Percentiles rank a stretch among this genome's conserved stretches.
These are phyloP conservation scores for Drosophila kanekoi DNA, from an alignment of 2,888 invertebrate species.

Conservation along the genomic window DNA sequence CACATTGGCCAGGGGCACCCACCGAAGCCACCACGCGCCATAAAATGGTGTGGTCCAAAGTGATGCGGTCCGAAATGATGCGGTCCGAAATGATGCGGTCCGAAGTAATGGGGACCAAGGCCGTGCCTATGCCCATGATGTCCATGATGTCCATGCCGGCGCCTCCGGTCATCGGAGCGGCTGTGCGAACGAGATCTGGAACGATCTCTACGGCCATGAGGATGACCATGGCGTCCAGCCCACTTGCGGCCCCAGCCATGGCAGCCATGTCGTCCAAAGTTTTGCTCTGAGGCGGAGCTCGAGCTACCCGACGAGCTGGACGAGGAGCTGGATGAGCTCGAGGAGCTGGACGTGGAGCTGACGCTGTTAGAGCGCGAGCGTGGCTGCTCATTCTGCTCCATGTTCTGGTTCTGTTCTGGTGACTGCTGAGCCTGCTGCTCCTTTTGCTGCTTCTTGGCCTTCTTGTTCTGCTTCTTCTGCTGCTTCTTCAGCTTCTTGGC, in stretches of 20 bases:
- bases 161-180: slow-evolving; percentile 22
- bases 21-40: slow-evolving; percentile 10
- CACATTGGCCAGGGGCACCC: slow-evolving; percentile 19
- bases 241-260: slow-evolving; percentile 33
- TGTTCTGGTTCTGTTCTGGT: neutral
- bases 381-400: neutral
- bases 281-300: slow-evolving; percentile 26
- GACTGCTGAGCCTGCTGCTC: slow-evolving; percentile 34
- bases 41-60: slow-evolving; percentile 29
- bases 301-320: slow-evolving; percentile 50
- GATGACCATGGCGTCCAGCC: slow-evolving; percentile 32
- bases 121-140: neutral
- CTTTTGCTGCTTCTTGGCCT: slow-evolving; percentile 42
- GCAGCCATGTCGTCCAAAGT: slow-evolving; percentile 15
- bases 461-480: slow-evolving; percentile 49
- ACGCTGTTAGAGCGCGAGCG: slow-evolving; percentile 57
- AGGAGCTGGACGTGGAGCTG: slow-evolving; percentile 56
- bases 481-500: slow-evolving; percentile 37
- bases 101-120: slow-evolving; percentile 20
- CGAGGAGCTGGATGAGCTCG: slow-evolving; percentile 52
- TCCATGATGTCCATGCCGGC: slow-evolving; percentile 35
- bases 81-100: slow-evolving; percentile 37
- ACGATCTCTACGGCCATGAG: slow-evolving; percentile 28
- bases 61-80: slow-evolving; percentile 32
- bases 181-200: slow-evolving; percentile 34